Conservation (phyloP, 2,797 vertebrate species). For the Sebastes jordani region DNA sequence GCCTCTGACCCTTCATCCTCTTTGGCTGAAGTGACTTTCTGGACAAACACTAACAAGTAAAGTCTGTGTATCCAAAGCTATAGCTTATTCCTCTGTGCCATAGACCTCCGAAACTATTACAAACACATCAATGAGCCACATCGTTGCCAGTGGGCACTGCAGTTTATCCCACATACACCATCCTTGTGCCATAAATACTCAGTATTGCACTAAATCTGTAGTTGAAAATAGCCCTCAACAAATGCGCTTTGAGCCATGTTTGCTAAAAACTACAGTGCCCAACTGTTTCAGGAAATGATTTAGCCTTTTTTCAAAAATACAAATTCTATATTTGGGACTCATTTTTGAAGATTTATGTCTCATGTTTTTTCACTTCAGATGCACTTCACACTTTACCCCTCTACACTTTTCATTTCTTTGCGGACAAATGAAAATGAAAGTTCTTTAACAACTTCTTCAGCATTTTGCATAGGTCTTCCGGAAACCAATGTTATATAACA, state of each 20-base stretch:
- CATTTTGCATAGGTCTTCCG: neutral
- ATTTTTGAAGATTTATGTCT: neutral
- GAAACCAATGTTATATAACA: conserved; percentile 18
- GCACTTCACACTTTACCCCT: neutral
- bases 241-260: neutral
- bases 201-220: neutral
- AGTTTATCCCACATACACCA: neutral
- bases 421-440: neutral
- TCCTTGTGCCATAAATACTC: neutral
- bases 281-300: neutral
- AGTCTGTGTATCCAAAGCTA: neutral
- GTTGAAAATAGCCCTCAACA: neutral
- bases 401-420: neutral
- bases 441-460: neutral
- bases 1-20: neutral
- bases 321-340: neutral
- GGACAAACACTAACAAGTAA: neutral
- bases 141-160: neutral
- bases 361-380: neutral
- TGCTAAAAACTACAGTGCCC: neutral
- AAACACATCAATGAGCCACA: neutral
- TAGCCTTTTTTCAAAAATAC: neutral
- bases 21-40: neutral
- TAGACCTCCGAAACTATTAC: too few relatives aligned
- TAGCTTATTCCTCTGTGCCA: neutral